Evolutionary conservation across 2,113 vertebrate genomes (phyloP), one percentile per base, ranked within the genome.

Genomic region (Rhinichthys klamathensis): DNA sequence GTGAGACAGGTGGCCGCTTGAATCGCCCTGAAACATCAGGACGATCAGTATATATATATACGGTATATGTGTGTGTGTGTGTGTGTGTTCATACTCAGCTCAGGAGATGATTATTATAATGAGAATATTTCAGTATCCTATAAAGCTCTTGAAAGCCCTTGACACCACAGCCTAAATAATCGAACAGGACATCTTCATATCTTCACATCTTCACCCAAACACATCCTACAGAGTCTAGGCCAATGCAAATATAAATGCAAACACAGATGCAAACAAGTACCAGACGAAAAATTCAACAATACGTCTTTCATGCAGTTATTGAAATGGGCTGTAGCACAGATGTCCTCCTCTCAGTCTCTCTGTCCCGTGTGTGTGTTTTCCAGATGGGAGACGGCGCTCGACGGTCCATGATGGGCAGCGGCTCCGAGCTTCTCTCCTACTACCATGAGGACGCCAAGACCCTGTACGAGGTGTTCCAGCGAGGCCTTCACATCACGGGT

Each of bases 401-500:
- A 51, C 91, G 96, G 63, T 98, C 98, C 0, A 96, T 99, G 93
- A 95, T 99, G 0, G 96, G 96, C 0, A 95, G 96, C 77, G 92
- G 92, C 46, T 88, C 95, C 0, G 93, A 97, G 88, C 92, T 98
- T 70, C 94, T 99, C 75, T 96, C 96, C 0, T 96, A 99, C 90
- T 99, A 99, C 91, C 97, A 99, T 0, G 97, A 98, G 0, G 98
- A 99, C 0, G 97, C 97, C 87, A 96, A 93, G 91, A 99, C 98
- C 89, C 96, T 99, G 97, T 99, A 99, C 0, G 96, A 99, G 90
- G 98, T 98, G 84, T 99, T 99, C 88, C 95, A 95, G 92, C 94
- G 98, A 35, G 98, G 98, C 30, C 95, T 97, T 58, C 95, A 96
- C 89, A 98, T 99, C 95, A 96, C 98, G 4, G 97, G 98, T 98